Conservation (phyloP, 2,888 invertebrate genomes). For the Parnassius glacialis region DNA sequence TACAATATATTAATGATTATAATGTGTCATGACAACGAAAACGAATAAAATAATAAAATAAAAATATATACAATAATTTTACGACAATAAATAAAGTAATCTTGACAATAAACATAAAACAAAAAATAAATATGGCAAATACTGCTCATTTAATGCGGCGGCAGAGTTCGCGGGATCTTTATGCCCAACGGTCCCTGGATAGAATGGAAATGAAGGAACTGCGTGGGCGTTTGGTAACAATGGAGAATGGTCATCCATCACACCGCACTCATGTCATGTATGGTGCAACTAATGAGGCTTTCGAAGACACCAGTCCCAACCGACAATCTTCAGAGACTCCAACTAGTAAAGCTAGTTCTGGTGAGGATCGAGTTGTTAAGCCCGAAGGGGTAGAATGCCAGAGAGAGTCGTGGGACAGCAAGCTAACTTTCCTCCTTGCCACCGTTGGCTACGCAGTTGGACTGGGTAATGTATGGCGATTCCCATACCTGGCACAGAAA, state of each 20-base stretch:
- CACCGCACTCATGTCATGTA: constrained; percentile 83
- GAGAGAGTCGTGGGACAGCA: constrained; percentile 95
- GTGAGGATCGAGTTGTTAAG: constrained; percentile 83
- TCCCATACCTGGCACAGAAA: constrained; percentile 96
- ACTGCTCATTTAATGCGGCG: constrained; percentile 93
- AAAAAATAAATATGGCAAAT: constrained; percentile 88
- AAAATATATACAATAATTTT: constrained; percentile 33
- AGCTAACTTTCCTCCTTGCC: constrained; percentile 93
- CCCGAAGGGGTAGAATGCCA: constrained; percentile 88
- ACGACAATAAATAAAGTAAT: constrained; percentile 35
- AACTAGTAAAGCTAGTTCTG: constrained; percentile 84
- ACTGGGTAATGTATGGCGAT: constrained; percentile 96
- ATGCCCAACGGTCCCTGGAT: constrained; percentile 90
- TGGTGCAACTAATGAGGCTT: constrained; percentile 93
- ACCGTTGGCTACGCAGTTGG: constrained; percentile 98
- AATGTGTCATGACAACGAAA: constrained; percentile 67
- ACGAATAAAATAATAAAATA: constrained; percentile 44
- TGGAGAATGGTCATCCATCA: constrained; percentile 83
- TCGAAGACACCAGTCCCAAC: constrained; percentile 79
- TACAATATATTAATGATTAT: constrained; percentile 57
- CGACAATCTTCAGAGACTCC: constrained; percentile 65
- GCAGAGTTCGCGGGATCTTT: constrained; percentile 92
- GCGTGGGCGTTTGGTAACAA: constrained; percentile 87
- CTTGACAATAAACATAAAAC: constrained; percentile 25
- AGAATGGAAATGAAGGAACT: constrained; percentile 93